Evolutionary conservation across 2,888 invertebrate species (phyloP).

Genomic region (Autographa pulchrina): DNA sequence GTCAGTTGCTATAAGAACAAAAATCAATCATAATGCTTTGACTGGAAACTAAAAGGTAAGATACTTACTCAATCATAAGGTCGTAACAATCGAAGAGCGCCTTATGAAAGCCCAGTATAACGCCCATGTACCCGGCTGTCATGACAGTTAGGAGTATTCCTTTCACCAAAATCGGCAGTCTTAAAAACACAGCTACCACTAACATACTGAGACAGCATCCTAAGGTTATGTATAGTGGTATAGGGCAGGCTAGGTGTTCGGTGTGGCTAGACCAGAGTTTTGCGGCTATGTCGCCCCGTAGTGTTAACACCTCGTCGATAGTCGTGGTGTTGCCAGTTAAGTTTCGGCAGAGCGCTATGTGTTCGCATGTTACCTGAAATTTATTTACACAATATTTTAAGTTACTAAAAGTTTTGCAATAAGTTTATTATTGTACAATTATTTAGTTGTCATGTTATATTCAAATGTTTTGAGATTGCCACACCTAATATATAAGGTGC

Average conservation of each 20-base stretch:
- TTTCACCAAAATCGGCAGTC: conserved; percentile 95
- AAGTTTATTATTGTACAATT: no score
- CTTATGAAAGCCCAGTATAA: conserved; percentile 94
- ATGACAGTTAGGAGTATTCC: conserved; percentile 93
- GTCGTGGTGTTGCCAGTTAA: conserved; percentile 85
- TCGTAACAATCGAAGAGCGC: conserved; percentile 95
- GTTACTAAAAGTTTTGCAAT: no score
- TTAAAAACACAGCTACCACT: conserved; percentile 95
- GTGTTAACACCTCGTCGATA: conserved; percentile 85
- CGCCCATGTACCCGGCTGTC: conserved; percentile 94
- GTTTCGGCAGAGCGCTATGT: conserved; percentile 80
- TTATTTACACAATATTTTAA: no score
- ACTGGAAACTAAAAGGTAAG: background rate
- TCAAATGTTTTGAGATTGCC: no score
- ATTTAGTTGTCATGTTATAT: no score
- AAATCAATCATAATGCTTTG: background rate
- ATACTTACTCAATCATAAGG: conserved; percentile 92
- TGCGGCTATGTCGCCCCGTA: conserved; percentile 73
- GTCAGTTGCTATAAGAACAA: background rate
- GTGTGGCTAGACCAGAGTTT: conserved; percentile 80
- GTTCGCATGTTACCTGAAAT: conserved; percentile 83
- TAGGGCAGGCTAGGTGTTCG: conserved; percentile 94
- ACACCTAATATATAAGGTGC: no score
- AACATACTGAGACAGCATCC: conserved; percentile 96
- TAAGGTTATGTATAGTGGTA: conserved; percentile 96